Evolutionary conservation across 1,140 invertebrate species (phyloP).

Genomic region (Sinonovacula constricta): DNA sequence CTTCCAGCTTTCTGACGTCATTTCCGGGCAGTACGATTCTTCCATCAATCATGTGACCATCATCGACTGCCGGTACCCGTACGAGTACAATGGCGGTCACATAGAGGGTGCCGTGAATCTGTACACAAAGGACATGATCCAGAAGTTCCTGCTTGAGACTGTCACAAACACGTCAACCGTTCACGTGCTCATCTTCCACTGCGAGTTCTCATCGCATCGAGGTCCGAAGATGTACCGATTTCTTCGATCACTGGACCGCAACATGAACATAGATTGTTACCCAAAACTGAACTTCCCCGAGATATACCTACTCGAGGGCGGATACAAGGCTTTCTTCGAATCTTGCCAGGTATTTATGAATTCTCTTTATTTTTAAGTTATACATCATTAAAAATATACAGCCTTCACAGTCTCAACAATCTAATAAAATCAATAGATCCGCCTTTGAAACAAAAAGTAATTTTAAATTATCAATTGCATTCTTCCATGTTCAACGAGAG

Average conservation of each 20-base stretch:
- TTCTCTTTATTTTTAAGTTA: too few species aligned
- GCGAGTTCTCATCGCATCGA: conserved; percentile 44
- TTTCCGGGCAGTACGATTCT: conserved; percentile 4
- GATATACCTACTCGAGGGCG: conserved; percentile 95
- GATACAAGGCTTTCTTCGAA: conserved; percentile 94
- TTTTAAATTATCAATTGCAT: too few species aligned
- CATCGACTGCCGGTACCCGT: conserved; percentile 88
- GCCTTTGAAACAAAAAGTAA: too few species aligned
- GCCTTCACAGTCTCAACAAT: too few species aligned
- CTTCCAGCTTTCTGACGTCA: conserved; percentile 10
- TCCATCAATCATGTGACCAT: conserved; percentile 8
- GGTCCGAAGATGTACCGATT: conserved; percentile 81
- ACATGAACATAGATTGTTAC: conserved; percentile 90
- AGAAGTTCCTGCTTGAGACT: conserved; percentile 82
- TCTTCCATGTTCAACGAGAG: too few species aligned
- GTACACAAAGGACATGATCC: conserved; percentile 87
- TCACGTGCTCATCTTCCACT: conserved; percentile 39
- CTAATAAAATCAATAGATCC: too few species aligned
- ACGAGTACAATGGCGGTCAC: conserved; percentile 97
- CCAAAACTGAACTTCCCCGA: conserved; percentile 95
- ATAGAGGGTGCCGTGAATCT: conserved; percentile 91
- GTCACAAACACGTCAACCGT: neutral
- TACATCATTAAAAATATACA: too few species aligned
- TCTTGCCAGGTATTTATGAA: conserved; percentile 81
- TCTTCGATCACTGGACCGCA: conserved; percentile 90